Percentiles rank a stretch among this genome's conserved stretches.
These are phyloP conservation scores for Ctenoplectra terminalis DNA, from an alignment of 1,140 invertebrate species.

Conservation along the genomic window DNA sequence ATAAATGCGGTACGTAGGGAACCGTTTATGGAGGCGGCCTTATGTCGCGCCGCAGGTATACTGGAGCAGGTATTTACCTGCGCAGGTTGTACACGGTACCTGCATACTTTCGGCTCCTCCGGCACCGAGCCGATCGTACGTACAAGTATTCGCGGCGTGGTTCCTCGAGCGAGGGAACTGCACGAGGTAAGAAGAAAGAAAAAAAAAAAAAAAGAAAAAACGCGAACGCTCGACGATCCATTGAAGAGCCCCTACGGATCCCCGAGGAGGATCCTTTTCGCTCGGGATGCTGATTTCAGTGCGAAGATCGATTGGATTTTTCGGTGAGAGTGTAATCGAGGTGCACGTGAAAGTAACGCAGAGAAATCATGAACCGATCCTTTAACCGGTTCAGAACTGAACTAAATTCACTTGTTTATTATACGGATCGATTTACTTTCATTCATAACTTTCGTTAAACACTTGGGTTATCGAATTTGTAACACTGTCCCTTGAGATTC, in stretches of 20 bases:
- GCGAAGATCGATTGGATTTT: constrained; percentile 22
- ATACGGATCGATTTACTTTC: no score
- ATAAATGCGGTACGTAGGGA: constrained; percentile 48
- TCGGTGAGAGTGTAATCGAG: neutral
- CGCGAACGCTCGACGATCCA: constrained; percentile 18
- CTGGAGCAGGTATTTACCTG: constrained; percentile 61
- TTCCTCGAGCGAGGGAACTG: constrained; percentile 44
- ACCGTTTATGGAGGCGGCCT: constrained; percentile 56
- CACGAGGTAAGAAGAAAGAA: constrained; percentile 27
- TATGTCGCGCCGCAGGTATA: constrained; percentile 64
- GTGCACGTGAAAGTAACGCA: no score
- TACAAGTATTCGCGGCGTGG: constrained; percentile 55
- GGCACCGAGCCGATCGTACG: constrained; percentile 33
- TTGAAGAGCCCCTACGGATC: constrained; percentile 7
- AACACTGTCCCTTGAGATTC: no score
- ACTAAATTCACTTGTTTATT: no score
- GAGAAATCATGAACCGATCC: no score
- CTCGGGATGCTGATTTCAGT: constrained; percentile 45
- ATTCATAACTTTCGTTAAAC: no score
- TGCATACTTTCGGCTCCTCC: constrained; percentile 64
- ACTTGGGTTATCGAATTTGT: no score
- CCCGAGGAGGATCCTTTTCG: neutral
- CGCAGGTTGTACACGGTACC: constrained; percentile 63
- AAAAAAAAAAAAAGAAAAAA: constrained; percentile 46
- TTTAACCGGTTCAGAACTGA: no score